A percentile compares a stretch with the other conserved stretches of the same genome.
Conservation (phyloP, 2,113 vertebrate genomes). For the Oxygymnocypris stewartii region DNA sequence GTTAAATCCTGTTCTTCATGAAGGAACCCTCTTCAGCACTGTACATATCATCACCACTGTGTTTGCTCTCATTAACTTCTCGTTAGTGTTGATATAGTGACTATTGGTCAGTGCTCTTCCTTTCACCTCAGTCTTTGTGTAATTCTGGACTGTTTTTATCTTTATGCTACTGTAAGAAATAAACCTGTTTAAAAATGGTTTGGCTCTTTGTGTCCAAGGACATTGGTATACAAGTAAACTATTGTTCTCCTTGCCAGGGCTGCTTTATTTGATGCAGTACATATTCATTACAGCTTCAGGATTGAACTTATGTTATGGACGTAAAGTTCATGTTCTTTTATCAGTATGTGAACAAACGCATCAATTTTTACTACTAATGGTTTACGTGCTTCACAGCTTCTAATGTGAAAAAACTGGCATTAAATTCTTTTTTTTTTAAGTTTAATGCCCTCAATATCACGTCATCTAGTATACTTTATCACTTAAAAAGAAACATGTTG, state of each 20-base stretch:
- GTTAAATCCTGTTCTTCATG: not conserved
- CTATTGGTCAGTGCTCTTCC: conserved; percentile 50
- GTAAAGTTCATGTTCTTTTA: not conserved
- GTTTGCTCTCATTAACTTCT: conserved; percentile 34
- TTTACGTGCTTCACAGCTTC: not conserved
- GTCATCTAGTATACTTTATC: not conserved
- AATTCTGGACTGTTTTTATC: conserved; percentile 68
- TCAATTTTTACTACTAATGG: not conserved
- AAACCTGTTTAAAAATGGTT: conserved; percentile 62
- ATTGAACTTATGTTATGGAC: not conserved
- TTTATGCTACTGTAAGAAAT: conserved; percentile 74
- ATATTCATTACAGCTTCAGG: not conserved
- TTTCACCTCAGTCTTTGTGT: conserved; percentile 61
- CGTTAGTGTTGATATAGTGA: conserved; percentile 49
- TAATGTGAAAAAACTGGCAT: not conserved
- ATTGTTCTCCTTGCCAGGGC: not conserved
- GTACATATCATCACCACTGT: conserved; percentile 53
- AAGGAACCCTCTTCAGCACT: conserved; percentile 11
- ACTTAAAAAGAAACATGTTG: not conserved
- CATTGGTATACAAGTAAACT: not conserved
- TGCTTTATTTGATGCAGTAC: not conserved
- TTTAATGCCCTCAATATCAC: not conserved
- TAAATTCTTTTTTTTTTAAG: too few species aligned
- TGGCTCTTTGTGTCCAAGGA: not conserved
- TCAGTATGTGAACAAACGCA: not conserved